phyloP scores from a whole-genome alignment of 2,888 invertebrate species.

The Plusia festucae region DNA sequence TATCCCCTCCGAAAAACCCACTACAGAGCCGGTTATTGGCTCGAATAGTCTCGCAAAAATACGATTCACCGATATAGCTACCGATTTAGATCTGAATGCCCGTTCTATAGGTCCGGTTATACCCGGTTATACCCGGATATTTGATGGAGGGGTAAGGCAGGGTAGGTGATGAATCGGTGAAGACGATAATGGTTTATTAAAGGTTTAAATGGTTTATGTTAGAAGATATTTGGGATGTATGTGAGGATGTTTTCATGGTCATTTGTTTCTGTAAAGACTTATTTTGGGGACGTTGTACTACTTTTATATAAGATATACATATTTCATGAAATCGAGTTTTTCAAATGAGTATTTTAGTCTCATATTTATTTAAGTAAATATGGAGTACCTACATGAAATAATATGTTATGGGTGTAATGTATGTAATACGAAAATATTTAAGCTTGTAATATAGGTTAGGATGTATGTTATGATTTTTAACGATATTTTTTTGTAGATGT shows the following conservation, averaged over 20 bases:
- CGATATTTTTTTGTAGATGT: neutral
- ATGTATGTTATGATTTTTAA: too few species aligned
- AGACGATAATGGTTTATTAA: constrained; percentile 30
- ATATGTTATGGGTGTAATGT: too few species aligned
- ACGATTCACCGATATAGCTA: constrained; percentile 72
- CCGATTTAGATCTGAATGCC: constrained; percentile 78
- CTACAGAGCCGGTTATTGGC: constrained; percentile 75
- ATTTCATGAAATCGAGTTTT: too few species aligned
- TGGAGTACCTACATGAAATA: too few species aligned
- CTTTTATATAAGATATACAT: neutral
- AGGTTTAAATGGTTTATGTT: constrained; percentile 1
- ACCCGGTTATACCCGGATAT: constrained; percentile 61
- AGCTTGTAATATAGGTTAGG: too few species aligned
- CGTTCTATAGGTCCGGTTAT: constrained; percentile 69
- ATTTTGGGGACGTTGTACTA: neutral
- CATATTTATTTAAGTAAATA: too few species aligned
- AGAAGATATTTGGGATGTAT: constrained; percentile 3
- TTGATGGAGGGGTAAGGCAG: constrained; percentile 63
- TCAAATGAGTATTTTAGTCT: too few species aligned
- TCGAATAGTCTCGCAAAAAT: constrained; percentile 75
- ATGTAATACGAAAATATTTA: too few species aligned
- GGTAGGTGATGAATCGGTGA: constrained; percentile 51
- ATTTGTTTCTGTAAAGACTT: neutral
- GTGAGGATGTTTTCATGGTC: neutral
- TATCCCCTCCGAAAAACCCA: constrained; percentile 70